phyloP scores from a whole-genome alignment of 1,140 invertebrate species.

The Cydia strobilella region DNA sequence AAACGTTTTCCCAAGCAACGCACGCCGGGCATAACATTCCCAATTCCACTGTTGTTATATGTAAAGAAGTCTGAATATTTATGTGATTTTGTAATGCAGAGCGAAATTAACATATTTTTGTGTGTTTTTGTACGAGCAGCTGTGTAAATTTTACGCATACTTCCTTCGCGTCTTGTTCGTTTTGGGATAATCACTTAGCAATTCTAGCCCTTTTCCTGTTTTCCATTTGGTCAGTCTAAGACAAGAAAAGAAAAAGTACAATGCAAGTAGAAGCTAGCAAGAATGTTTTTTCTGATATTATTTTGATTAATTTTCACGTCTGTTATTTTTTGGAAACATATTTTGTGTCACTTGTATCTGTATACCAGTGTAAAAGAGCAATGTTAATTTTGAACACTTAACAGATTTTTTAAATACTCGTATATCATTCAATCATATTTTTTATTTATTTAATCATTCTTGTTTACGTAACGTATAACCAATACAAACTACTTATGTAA shows the following conservation, averaged over 20 bases:
- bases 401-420: no score
- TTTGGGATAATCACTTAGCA: not conserved
- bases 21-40: conserved; percentile 8
- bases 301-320: no score
- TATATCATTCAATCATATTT: no score
- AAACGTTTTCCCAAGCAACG: conserved; percentile 2
- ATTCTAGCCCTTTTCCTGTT: not conserved
- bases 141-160: conserved; percentile 5
- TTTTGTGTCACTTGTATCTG: no score
- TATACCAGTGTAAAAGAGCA: no score
- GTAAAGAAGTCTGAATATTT: conserved; percentile 19
- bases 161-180: not conserved
- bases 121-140: not conserved
- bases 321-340: no score
- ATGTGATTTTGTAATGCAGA: conserved; percentile 19
- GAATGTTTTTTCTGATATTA: no score
- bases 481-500: no score
- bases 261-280: not conserved
- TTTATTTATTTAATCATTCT: no score
- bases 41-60: conserved; percentile 17
- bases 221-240: not conserved
- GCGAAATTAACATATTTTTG: conserved; percentile 3
- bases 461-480: no score
- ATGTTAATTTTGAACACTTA: no score
- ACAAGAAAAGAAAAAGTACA: no score